These are phyloP conservation scores for Drosophila prostipennis DNA, from an alignment of 2,888 invertebrate species.

Conservation along the genomic window DNA sequence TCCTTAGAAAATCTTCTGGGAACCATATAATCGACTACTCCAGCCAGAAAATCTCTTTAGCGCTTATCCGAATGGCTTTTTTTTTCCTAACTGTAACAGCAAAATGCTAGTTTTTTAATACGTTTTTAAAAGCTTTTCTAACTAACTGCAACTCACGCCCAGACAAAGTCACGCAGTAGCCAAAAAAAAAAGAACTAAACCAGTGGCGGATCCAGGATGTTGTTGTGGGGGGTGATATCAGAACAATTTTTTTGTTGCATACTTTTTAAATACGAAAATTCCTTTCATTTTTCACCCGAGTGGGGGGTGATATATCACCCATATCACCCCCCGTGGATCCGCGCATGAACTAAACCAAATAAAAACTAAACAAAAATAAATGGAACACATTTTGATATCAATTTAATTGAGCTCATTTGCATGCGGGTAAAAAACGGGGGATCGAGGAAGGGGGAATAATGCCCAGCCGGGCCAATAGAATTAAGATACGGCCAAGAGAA, in stretches of 20 bases:
- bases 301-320: too few species aligned
- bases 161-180: constrained; percentile 42
- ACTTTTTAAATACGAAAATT: too few species aligned
- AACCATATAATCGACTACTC: constrained; percentile 4
- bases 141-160: constrained; percentile 62
- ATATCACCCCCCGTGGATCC: too few species aligned
- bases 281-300: too few species aligned
- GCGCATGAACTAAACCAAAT: constrained; percentile 3
- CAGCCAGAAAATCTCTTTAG: constrained; percentile 21
- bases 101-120: constrained; percentile 49
- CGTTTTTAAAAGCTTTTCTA: constrained; percentile 58
- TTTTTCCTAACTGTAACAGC: constrained; percentile 46
- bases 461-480: constrained; percentile 63
- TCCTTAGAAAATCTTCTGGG: constrained; percentile 46
- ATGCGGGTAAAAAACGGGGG: constrained; percentile 25
- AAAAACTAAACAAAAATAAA: constrained; percentile 44
- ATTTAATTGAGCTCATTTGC: constrained; percentile 73
- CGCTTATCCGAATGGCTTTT: constrained; percentile 21
- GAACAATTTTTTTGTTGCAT: too few species aligned
- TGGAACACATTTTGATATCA: constrained; percentile 60
- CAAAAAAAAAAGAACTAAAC: too few species aligned
- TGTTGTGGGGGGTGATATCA: too few species aligned
- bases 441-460: constrained; percentile 27
- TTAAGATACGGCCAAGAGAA: constrained; percentile 55
- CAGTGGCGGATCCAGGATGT: too few species aligned